These are phyloP conservation scores for Ectropis grisescens DNA, from an alignment of 1,140 invertebrate species.

Conservation along the genomic window DNA sequence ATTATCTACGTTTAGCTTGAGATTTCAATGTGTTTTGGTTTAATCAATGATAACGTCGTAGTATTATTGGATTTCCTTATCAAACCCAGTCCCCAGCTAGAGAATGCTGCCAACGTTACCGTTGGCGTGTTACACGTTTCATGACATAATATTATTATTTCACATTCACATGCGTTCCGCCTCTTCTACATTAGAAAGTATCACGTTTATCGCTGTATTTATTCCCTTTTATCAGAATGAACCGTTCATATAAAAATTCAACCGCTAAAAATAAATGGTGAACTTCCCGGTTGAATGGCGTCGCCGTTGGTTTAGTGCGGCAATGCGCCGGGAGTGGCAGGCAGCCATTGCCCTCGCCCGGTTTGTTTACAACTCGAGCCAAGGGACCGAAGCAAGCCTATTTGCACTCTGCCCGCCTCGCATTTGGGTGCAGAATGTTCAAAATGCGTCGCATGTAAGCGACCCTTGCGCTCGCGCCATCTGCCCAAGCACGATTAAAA, in stretches of 20 bases:
- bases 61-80: no score
- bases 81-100: no score
- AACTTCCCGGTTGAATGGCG: conserved; percentile 68
- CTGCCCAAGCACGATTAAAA: conserved; percentile 59
- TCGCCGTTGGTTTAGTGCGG: conserved; percentile 29
- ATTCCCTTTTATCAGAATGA: conserved; percentile 4
- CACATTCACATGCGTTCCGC: no score
- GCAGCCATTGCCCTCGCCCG: conserved; percentile 62
- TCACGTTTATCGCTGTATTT: no score
- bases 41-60: no score
- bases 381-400: conserved; percentile 18
- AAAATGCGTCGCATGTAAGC: conserved; percentile 9
- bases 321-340: conserved; percentile 49
- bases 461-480: conserved; percentile 50
- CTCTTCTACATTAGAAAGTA: no score
- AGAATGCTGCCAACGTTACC: no score
- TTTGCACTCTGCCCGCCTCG: conserved; percentile 33
- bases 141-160: no score
- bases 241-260: no score
- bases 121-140: no score
- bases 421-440: conserved; percentile 37
- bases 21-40: no score
- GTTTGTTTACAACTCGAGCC: conserved; percentile 61
- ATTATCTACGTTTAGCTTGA: no score
- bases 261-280: conserved; percentile 64